Base-by-base conservation (phyloP, 2,888 invertebrate species). In the Lepidochrysops patricia region DNA sequence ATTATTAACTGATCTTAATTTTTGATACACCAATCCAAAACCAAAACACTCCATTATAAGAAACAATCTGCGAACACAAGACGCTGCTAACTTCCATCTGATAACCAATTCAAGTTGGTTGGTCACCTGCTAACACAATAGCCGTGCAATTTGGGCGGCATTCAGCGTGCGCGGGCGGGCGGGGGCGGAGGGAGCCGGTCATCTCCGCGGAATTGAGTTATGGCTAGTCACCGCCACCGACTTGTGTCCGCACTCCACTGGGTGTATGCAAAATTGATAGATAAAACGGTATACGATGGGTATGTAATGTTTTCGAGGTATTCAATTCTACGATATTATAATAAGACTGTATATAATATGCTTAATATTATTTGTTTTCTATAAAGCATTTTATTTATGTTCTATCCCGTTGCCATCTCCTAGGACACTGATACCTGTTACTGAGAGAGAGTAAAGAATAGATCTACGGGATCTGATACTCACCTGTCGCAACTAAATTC, bases 201-300 rank as follows among this genome's bases (percentile, higher is more conserved):
- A 72, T 76, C 76, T 75, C 74, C 65, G 63, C 67, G 63, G 69
- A 78, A 77, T 76, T 69, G 70, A 74, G 75, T 78, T 78, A 78
- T 60, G 49, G 65, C 61, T 63, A 67, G 72, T 66, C 68, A 67
- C 65, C 61, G 57, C 52, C 32, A 49, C 32, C 52, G 62, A 68
- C 66, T 71, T 72, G 63, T 60, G 66, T 52, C 63, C 58, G 60
- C n/a, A n/a, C n/a, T n/a, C 61, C 56, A 19, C 49, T 37, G 57
- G 60, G 66, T 63, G 62, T 50, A 58, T 9, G 7, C 12, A 0
- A 12, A 34, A 50, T 0, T 4, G 9, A 12, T 48, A 67, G 63
- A 66, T 23, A 57, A 54, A 50, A 32, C 29, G 13, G n/a, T n/a
- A 2, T 5, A 35, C n/a, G n/a, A n/a, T 35, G 13, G 13, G 13